These are phyloP conservation scores for Acleris cristana DNA, from an alignment of 2,888 invertebrate genomes.

Conservation along the genomic window DNA sequence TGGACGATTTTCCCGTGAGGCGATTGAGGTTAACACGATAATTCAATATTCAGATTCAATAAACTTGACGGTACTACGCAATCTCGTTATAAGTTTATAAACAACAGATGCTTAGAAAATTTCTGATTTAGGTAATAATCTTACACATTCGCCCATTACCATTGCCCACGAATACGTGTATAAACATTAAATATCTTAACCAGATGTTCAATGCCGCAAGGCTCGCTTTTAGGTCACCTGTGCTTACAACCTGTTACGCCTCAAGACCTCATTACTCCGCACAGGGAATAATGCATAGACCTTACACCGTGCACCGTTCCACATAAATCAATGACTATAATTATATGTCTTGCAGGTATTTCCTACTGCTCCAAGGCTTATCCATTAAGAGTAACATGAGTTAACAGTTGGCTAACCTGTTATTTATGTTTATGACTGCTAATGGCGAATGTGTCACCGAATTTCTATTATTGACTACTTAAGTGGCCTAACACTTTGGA, in stretches of 20 bases:
- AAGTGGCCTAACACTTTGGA: slow-evolving; percentile 18
- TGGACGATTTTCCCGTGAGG: slow-evolving; percentile 23
- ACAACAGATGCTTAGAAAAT: too few relatives aligned
- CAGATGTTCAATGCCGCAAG: background rate
- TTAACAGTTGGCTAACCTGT: slow-evolving; percentile 32
- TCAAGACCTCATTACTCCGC: slow-evolving; percentile 12
- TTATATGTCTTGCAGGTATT: slow-evolving; percentile 30
- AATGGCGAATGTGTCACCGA: slow-evolving; percentile 33
- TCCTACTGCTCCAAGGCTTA: slow-evolving; percentile 35
- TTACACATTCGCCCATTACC: too few relatives aligned
- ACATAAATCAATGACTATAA: slow-evolving; percentile 33
- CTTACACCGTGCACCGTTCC: slow-evolving; percentile 22
- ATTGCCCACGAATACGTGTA: background rate
- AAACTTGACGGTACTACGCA: too few relatives aligned
- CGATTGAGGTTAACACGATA: slow-evolving; percentile 14
- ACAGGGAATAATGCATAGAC: slow-evolving; percentile 19
- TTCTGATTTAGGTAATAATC: too few relatives aligned
- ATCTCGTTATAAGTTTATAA: too few relatives aligned
- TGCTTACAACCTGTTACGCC: background rate
- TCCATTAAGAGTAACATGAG: slow-evolving; percentile 31
- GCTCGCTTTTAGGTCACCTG: slow-evolving; percentile 1
- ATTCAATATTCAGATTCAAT: background rate
- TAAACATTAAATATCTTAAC: background rate
- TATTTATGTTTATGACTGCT: slow-evolving; percentile 33
- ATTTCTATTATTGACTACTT: slow-evolving; percentile 28